Evolutionary conservation across 2,113 vertebrate genomes (phyloP).

Genomic region (Onychostoma macrolepis): DNA sequence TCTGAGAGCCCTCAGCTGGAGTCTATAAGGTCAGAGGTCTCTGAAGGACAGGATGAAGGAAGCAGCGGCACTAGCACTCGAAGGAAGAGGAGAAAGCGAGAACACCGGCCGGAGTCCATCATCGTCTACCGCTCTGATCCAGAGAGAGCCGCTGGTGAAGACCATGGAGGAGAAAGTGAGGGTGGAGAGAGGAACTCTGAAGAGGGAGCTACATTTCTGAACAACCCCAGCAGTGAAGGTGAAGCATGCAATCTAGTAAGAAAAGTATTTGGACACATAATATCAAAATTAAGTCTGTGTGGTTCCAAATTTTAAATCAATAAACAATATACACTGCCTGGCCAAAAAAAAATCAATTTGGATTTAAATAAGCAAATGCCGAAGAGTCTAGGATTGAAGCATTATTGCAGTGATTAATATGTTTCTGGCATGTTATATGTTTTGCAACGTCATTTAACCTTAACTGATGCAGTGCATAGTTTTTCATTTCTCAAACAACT

Average conservation of each 20-base stretch:
- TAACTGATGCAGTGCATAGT: too few species aligned
- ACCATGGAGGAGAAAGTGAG: slow-evolving; percentile 78
- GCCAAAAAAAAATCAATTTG: too few species aligned
- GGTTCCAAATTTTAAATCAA: too few species aligned
- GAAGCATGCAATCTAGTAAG: background rate
- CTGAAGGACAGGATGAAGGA: slow-evolving; percentile 77
- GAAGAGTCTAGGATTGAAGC: too few species aligned
- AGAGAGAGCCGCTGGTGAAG: slow-evolving; percentile 83
- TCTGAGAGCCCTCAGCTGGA: slow-evolving; percentile 65
- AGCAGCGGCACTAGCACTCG: slow-evolving; percentile 82
- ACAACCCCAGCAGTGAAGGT: slow-evolving; percentile 86
- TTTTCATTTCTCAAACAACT: too few species aligned
- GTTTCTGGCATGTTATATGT: too few species aligned
- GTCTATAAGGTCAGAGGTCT: slow-evolving; percentile 70
- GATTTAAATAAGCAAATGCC: too few species aligned
- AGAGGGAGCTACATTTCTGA: slow-evolving; percentile 90
- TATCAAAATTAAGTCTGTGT: too few species aligned
- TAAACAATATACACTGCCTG: too few species aligned
- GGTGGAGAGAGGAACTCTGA: slow-evolving; percentile 80
- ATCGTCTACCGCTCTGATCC: slow-evolving; percentile 91
- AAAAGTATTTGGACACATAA: background rate
- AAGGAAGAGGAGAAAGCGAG: slow-evolving; percentile 87
- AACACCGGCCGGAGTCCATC: slow-evolving; percentile 91
- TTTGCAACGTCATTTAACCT: too few species aligned
- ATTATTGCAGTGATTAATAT: too few species aligned